Conservation (phyloP, 2,113 vertebrate genomes). For the Ameiurus melas region DNA sequence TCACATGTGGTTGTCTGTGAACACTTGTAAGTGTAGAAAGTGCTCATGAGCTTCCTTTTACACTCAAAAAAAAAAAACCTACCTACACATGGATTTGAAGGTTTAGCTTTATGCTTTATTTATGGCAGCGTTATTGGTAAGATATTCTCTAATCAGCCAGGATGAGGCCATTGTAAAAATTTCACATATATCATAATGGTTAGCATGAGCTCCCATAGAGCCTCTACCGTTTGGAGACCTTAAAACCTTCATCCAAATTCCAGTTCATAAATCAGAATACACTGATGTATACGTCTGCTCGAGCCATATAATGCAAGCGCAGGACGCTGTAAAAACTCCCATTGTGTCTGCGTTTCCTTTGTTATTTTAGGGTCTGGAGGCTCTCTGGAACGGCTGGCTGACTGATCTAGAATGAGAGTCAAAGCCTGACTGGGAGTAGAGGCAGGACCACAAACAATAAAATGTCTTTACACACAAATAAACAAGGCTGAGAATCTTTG, state of each 20-base stretch:
- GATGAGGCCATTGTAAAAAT: not conserved
- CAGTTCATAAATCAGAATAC: constrained; percentile 23
- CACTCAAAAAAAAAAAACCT: not conserved
- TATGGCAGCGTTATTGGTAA: not conserved
- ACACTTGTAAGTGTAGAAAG: not conserved
- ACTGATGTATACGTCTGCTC: constrained; percentile 12
- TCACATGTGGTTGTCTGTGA: not conserved
- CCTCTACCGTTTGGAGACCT: constrained; percentile 10
- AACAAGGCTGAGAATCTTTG: not conserved
- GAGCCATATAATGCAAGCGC: not conserved
- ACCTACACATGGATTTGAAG: not conserved
- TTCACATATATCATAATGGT: not conserved
- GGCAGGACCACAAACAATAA: constrained; percentile 31
- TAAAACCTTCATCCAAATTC: constrained; percentile 11
- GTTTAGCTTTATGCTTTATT: not conserved
- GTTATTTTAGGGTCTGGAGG: constrained; percentile 46
- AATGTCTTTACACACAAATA: constrained; percentile 31
- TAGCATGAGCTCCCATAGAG: not conserved
- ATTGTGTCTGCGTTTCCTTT: constrained; percentile 50
- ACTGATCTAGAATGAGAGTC: constrained; percentile 24
- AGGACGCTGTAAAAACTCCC: constrained; percentile 39
- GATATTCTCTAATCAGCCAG: not conserved
- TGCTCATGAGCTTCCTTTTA: not conserved
- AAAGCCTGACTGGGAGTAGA: constrained; percentile 34
- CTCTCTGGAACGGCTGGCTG: constrained; percentile 35